These are phyloP conservation scores for Myotis myotis DNA, from an alignment of 2,797 vertebrate species.

Conservation along the genomic window DNA sequence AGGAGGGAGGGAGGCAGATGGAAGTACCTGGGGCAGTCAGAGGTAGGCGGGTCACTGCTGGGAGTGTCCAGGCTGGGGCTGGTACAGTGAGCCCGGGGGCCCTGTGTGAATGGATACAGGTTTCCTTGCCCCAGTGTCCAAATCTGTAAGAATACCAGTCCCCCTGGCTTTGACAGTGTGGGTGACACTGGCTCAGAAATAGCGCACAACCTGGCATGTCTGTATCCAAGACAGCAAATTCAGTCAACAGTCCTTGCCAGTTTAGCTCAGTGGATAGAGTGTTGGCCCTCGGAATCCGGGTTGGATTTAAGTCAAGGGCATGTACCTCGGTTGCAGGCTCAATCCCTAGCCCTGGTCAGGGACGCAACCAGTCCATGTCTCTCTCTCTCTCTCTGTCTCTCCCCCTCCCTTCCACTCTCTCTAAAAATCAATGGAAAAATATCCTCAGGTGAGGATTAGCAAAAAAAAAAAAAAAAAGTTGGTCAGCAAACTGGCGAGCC, in stretches of 20 bases:
- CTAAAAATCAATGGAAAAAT: neutral
- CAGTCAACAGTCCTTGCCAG: neutral
- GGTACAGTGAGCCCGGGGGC: neutral
- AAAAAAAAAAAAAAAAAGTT: neutral
- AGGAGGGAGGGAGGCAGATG: neutral
- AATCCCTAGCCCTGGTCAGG: too few relatives aligned
- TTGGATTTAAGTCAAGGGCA: neutral
- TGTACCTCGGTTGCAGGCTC: neutral
- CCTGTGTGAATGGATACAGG: neutral
- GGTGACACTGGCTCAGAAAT: neutral
- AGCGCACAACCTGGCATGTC: fast-evolving
- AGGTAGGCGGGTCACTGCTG: too few relatives aligned
- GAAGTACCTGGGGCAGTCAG: neutral
- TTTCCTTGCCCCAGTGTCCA: neutral
- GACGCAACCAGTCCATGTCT: neutral
- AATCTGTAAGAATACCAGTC: neutral
- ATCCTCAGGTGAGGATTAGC: neutral
- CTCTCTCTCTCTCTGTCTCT: too few relatives aligned
- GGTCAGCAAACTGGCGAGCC: too few relatives aligned
- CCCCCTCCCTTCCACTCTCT: neutral
- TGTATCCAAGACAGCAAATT: neutral
- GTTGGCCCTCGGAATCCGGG: neutral
- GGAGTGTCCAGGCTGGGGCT: neutral
- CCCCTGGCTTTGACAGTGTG: fast-evolving
- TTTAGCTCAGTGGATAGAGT: neutral